Conservation (phyloP, 2,113 vertebrate species). For the Circaetus gallicus region DNA sequence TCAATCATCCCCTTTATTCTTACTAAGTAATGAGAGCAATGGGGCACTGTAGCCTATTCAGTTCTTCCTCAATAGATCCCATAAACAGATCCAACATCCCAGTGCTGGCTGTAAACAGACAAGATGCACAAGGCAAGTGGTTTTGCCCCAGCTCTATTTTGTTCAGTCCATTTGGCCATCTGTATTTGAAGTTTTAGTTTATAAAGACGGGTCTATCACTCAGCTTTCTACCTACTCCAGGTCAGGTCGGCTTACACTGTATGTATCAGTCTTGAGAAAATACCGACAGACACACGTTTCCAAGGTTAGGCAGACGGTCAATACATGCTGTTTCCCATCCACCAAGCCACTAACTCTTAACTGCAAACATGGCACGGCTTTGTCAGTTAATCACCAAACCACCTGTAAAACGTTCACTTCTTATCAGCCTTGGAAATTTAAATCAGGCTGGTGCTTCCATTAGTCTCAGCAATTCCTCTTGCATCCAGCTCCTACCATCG, state of each 20-base stretch:
- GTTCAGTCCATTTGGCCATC: background rate
- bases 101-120: background rate
- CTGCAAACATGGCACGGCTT: background rate
- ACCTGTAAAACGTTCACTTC: background rate
- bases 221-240: background rate
- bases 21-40: background rate
- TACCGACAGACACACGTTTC: background rate
- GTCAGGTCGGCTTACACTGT: background rate
- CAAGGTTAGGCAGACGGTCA: background rate
- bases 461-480: background rate
- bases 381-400: background rate
- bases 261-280: background rate
- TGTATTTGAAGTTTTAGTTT: background rate
- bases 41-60: background rate
- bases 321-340: background rate
- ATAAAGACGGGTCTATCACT: background rate
- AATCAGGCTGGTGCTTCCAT: background rate
- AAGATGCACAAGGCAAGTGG: too few relatives aligned
- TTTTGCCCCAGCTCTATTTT: background rate
- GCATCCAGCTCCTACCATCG: background rate
- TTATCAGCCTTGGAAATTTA: background rate
- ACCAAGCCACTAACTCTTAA: background rate
- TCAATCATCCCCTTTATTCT: background rate
- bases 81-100: background rate
- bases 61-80: background rate